These are phyloP conservation scores for Ictalurus punctatus DNA, from an alignment of 2,113 vertebrate genomes.

Conservation along the genomic window DNA sequence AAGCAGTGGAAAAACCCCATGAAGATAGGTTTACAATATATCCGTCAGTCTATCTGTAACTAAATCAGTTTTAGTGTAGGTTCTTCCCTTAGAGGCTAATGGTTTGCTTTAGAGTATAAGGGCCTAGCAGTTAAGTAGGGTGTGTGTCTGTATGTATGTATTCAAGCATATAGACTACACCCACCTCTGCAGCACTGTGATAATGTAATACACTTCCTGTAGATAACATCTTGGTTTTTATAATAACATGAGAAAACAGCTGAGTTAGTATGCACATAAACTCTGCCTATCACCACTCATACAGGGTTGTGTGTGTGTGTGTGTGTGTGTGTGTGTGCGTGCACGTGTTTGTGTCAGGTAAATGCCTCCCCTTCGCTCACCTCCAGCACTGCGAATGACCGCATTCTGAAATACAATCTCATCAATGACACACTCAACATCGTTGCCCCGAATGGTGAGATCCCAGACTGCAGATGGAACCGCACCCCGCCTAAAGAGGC, in stretches of 20 bases:
- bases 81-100: background rate
- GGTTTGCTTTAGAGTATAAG: background rate
- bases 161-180: conserved; percentile 21
- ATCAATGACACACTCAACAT: conserved; percentile 98
- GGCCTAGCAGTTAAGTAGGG: background rate
- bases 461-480: conserved; percentile 94
- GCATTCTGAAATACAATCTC: conserved; percentile 96
- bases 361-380: conserved; percentile 97
- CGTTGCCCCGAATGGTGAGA: conserved; percentile 88
- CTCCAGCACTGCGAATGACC: conserved; percentile 96
- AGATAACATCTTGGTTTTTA: conserved; percentile 16
- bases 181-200: conserved; percentile 6
- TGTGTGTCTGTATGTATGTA: conserved; percentile 22
- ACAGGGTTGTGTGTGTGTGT: conserved; percentile 25
- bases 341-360: conserved; percentile 73
- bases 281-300: background rate
- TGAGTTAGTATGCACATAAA: background rate
- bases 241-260: background rate
- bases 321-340: background rate
- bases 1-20: background rate
- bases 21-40: background rate
- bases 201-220: conserved; percentile 50
- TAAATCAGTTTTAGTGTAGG: background rate
- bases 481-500: conserved; percentile 87
- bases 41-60: background rate